Percentiles rank a stretch among this genome's conserved stretches.
phyloP scores from a whole-genome alignment of 2,113 vertebrate genomes.

The Oncorhynchus keta region DNA sequence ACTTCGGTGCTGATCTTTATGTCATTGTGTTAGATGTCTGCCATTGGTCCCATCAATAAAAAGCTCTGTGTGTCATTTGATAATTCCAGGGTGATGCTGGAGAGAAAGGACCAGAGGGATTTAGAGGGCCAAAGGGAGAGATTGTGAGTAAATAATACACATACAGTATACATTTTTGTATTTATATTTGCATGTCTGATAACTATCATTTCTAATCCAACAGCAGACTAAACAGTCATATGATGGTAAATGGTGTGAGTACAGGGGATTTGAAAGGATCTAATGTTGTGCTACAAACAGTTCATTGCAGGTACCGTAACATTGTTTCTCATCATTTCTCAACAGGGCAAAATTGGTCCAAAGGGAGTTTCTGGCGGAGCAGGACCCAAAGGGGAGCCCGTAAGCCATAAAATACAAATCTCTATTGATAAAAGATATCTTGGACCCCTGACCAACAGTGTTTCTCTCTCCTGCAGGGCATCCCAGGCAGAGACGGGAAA shows the following conservation, averaged over 20 bases:
- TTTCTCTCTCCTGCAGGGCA: constrained; percentile 76
- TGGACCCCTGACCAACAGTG: background rate
- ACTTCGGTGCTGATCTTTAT: background rate
- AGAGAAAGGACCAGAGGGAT: constrained; percentile 85
- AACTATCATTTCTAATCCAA: too few species aligned
- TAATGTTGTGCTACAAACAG: background rate
- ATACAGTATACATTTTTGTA: background rate
- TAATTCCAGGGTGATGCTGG: constrained; percentile 85
- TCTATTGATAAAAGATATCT: background rate
- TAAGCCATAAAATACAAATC: constrained; percentile 68
- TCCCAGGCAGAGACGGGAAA: constrained; percentile 90
- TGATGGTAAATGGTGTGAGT: too few species aligned
- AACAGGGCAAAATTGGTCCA: constrained; percentile 87
- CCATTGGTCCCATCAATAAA: constrained; percentile 66
- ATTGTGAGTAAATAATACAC: constrained; percentile 76
- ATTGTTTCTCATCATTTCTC: constrained; percentile 59
- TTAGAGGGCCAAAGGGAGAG: constrained; percentile 90
- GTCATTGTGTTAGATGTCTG: constrained; percentile 3
- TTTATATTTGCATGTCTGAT: background rate
- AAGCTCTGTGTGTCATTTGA: constrained; percentile 69
- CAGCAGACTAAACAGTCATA: background rate
- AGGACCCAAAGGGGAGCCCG: constrained; percentile 89
- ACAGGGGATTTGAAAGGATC: background rate
- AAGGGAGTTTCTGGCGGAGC: constrained; percentile 83
- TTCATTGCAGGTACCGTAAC: background rate